phyloP scores from a whole-genome alignment of 1,140 invertebrate genomes.

The Cotesia vestalis region DNA sequence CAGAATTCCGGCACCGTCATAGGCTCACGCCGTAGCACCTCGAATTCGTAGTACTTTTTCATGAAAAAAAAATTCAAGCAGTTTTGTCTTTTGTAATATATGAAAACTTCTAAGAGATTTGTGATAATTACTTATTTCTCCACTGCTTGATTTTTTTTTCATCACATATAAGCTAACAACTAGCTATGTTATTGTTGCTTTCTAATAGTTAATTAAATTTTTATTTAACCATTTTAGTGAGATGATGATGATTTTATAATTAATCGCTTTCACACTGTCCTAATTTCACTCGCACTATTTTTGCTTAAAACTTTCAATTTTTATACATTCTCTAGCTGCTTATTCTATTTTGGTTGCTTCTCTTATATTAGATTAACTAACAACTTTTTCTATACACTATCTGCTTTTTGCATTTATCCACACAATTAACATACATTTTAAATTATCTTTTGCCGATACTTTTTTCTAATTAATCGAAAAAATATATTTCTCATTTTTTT shows the following conservation, averaged over 20 bases:
- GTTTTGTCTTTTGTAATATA: background rate
- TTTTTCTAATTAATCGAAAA: background rate
- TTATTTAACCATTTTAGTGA: background rate
- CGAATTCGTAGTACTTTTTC: slow-evolving; percentile 38
- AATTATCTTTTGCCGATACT: background rate
- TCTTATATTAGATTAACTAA: background rate
- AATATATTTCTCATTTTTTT: no score
- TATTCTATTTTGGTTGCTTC: background rate
- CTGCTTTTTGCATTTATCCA: background rate
- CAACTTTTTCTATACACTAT: background rate
- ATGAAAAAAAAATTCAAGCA: slow-evolving; percentile 1
- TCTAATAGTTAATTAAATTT: slow-evolving; percentile 25
- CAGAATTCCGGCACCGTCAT: slow-evolving; percentile 42
- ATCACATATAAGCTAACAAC: background rate
- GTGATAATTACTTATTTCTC: background rate
- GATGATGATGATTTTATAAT: background rate
- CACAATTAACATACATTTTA: no score
- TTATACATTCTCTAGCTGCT: background rate
- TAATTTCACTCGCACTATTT: slow-evolving; percentile 25
- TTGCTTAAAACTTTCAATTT: slow-evolving; percentile 28
- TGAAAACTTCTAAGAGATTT: background rate
- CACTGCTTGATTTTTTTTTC: slow-evolving; percentile 25
- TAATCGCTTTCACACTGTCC: slow-evolving; percentile 31
- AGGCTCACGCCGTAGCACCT: slow-evolving; percentile 66
- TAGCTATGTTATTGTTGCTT: slow-evolving; percentile 28